These are phyloP conservation scores for Sinodicranocentrus sp. DNA, from an alignment of 2,888 invertebrate species.

Conservation along the genomic window DNA sequence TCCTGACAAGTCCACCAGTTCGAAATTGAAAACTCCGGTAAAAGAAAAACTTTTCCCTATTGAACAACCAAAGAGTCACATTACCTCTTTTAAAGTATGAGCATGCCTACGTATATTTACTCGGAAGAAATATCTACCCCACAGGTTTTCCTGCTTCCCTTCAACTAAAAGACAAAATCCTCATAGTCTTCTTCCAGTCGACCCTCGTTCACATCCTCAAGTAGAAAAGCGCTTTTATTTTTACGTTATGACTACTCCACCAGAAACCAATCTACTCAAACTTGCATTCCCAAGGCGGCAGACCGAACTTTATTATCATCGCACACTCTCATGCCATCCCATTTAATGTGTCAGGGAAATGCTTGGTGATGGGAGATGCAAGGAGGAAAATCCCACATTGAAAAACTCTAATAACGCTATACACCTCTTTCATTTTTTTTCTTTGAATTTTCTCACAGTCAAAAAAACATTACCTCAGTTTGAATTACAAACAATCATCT, in stretches of 20 bases:
- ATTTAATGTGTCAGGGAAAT: constrained; percentile 70
- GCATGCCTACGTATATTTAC: constrained; percentile 1
- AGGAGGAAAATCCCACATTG: constrained; percentile 1
- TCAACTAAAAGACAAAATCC: constrained; percentile 28
- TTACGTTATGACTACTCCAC: constrained; percentile 67
- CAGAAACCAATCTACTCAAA: constrained; percentile 71
- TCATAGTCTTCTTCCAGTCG: constrained; percentile 52
- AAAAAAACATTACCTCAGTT: constrained; percentile 44
- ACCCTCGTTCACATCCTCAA: constrained; percentile 50
- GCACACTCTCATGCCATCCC: constrained; percentile 65
- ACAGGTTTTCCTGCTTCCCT: constrained; percentile 61
- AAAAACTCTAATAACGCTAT: constrained; percentile 27
- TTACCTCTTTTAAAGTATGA: constrained; percentile 44
- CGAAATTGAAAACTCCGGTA: constrained; percentile 58
- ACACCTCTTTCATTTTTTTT: constrained; percentile 42
- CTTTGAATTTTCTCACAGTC: constrained; percentile 17
- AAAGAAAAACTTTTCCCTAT: constrained; percentile 2
- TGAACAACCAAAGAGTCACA: constrained; percentile 2
- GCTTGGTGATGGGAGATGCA: constrained; percentile 7
- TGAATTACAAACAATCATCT: constrained; percentile 66
- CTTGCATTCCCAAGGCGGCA: constrained; percentile 70
- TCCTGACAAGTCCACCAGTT: constrained; percentile 57
- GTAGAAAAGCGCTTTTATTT: constrained; percentile 59
- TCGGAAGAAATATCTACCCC: constrained; percentile 43
- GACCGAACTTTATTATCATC: constrained; percentile 71